phyloP scores from a whole-genome alignment of 2,797 vertebrate species.

The Neomorphus geoffroyi region DNA sequence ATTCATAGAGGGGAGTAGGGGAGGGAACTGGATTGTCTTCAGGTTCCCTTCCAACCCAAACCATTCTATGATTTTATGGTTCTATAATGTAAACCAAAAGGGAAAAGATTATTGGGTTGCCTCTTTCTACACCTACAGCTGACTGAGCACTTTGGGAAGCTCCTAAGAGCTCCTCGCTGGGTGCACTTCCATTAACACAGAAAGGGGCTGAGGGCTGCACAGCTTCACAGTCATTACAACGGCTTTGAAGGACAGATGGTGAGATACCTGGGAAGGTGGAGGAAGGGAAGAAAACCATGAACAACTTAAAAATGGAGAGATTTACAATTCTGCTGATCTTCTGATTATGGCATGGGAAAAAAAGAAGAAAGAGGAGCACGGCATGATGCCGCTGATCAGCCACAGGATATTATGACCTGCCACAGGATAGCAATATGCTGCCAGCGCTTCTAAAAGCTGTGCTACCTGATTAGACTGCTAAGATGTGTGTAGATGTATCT shows the following conservation, averaged over 20 bases:
- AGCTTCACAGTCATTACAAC: neutral
- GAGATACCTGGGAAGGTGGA: neutral
- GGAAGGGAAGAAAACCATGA: neutral
- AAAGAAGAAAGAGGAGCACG: conserved; percentile 32
- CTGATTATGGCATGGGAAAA: conserved; percentile 47
- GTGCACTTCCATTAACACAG: neutral
- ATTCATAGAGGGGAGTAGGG: no score
- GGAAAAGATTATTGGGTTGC: neutral
- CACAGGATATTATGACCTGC: conserved; percentile 65
- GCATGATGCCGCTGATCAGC: conserved; percentile 43
- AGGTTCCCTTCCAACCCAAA: no score
- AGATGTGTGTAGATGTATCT: conserved; percentile 34
- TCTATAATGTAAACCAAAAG: neutral
- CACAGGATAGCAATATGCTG: conserved; percentile 54
- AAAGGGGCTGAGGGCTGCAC: fast-evolving
- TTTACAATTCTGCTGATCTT: conserved; percentile 48
- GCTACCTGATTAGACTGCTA: conserved; percentile 70
- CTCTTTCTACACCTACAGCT: neutral
- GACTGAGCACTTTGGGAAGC: neutral
- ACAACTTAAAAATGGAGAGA: neutral
- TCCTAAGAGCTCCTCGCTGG: fast-evolving
- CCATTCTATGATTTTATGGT: no score
- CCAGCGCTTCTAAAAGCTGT: conserved; percentile 51
- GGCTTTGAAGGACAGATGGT: neutral
- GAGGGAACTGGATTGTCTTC: no score